These are phyloP conservation scores for Hippoglossus hippoglossus DNA, from an alignment of 2,797 vertebrate species.

Conservation along the genomic window DNA sequence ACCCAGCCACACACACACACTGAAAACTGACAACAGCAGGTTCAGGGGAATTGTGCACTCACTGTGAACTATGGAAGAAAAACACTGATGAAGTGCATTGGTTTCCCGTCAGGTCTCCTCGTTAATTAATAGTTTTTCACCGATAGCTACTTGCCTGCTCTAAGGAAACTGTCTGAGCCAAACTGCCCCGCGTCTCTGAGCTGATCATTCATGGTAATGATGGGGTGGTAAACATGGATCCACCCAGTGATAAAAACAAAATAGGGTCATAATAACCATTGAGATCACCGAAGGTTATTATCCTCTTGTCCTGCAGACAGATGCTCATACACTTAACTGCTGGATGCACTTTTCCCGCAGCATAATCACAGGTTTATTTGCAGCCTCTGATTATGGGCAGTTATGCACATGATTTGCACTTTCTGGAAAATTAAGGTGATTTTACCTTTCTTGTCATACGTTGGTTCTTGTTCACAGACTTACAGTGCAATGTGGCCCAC, in stretches of 20 bases:
- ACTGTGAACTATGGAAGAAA: not conserved
- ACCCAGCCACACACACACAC: not conserved
- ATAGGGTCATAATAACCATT: conserved; percentile 65
- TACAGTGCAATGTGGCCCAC: not conserved
- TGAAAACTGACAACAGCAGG: conserved; percentile 37
- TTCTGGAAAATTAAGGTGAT: conserved; percentile 41
- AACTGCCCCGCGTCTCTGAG: conserved; percentile 42
- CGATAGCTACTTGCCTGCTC: conserved; percentile 14
- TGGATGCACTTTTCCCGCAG: conserved; percentile 47
- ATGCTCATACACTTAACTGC: conserved; percentile 67
- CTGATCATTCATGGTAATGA: conserved; percentile 61
- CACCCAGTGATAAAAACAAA: conserved; percentile 70
- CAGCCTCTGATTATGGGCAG: conserved; percentile 64
- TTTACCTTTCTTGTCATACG: conserved; percentile 17
- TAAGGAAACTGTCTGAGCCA: conserved; percentile 22
- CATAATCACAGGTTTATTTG: conserved; percentile 66
- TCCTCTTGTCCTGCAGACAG: conserved; percentile 69
- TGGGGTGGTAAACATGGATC: conserved; percentile 46
- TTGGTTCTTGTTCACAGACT: conserved; percentile 32
- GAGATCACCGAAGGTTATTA: conserved; percentile 62
- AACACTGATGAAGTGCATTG: conserved; percentile 13
- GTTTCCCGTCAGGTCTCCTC: not conserved
- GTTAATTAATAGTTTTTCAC: conserved; percentile 28
- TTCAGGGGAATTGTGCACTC: conserved; percentile 33
- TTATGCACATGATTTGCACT: conserved; percentile 48